Conservation (phyloP, 2,888 invertebrate genomes). For the Temnothorax unifasciatus region DNA sequence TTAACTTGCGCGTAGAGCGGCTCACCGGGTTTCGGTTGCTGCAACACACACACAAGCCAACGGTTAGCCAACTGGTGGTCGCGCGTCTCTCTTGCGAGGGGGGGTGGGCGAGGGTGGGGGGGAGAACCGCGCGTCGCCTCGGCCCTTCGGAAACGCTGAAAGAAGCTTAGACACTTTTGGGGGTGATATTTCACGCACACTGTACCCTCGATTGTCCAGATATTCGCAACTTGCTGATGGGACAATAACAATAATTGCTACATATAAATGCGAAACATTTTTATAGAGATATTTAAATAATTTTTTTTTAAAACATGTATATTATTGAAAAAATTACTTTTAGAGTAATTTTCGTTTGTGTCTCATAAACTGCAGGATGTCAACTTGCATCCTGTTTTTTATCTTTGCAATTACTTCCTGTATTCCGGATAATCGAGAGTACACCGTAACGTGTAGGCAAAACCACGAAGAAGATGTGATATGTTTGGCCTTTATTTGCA, state of each 20-base stretch:
- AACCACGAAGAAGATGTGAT: conserved; percentile 40
- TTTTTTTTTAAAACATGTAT: neutral
- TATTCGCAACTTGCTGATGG: no score
- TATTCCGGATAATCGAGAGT: conserved; percentile 28
- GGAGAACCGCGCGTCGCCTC: conserved; percentile 42
- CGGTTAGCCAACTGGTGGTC: conserved; percentile 74
- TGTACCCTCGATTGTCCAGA: conserved; percentile 28
- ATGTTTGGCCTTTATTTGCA: conserved; percentile 55
- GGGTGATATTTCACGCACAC: conserved; percentile 18
- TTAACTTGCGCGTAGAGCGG: conserved; percentile 90
- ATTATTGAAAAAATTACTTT: neutral
- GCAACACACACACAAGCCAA: conserved; percentile 85
- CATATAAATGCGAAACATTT: neutral
- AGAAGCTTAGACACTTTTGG: conserved; percentile 50
- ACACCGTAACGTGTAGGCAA: conserved; percentile 39
- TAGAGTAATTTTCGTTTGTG: neutral
- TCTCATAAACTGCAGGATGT: neutral
- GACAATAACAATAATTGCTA: no score
- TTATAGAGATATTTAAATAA: neutral
- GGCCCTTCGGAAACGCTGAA: conserved; percentile 47
- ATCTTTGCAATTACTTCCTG: neutral
- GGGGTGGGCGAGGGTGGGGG: conserved; percentile 65
- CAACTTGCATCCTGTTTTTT: neutral
- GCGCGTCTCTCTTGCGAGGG: conserved; percentile 42
- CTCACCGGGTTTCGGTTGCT: conserved; percentile 88